Conservation (phyloP, 2,797 vertebrate species). For the Chiloscyllium punctatum region DNA sequence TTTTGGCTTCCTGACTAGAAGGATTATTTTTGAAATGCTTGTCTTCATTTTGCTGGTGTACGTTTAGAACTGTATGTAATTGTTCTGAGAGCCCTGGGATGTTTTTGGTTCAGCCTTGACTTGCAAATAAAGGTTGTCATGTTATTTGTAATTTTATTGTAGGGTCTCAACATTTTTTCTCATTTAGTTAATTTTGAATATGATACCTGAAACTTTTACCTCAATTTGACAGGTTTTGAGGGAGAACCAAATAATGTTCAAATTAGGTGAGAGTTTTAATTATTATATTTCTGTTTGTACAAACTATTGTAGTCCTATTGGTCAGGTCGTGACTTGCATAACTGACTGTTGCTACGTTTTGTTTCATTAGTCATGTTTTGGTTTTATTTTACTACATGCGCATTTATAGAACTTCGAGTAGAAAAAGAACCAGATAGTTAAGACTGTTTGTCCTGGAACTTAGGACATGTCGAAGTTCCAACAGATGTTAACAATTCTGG, state of each 20-base stretch:
- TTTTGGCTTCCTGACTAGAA: background rate
- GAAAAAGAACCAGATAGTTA: background rate
- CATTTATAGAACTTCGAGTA: background rate
- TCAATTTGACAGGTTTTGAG: background rate
- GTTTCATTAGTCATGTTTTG: background rate
- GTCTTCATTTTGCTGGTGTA: background rate
- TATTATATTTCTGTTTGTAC: background rate
- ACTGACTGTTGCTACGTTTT: background rate
- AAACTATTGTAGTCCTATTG: background rate
- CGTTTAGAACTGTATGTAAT: too few species aligned
- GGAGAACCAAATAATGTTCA: background rate
- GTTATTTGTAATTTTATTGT: background rate
- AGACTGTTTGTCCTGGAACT: background rate
- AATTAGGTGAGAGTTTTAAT: background rate
- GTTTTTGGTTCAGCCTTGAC: background rate
- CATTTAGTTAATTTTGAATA: too few species aligned
- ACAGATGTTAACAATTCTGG: background rate
- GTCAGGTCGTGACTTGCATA: background rate
- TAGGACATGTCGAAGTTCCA: background rate
- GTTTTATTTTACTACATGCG: background rate
- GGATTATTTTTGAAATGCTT: background rate
- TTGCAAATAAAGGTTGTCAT: background rate
- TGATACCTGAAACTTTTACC: too few species aligned
- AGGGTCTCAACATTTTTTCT: too few species aligned
- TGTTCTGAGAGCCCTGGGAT: too few species aligned